These are phyloP conservation scores for Protobothrops mucrosquamatus DNA, from an alignment of 2,113 vertebrate genomes.

Conservation along the genomic window DNA sequence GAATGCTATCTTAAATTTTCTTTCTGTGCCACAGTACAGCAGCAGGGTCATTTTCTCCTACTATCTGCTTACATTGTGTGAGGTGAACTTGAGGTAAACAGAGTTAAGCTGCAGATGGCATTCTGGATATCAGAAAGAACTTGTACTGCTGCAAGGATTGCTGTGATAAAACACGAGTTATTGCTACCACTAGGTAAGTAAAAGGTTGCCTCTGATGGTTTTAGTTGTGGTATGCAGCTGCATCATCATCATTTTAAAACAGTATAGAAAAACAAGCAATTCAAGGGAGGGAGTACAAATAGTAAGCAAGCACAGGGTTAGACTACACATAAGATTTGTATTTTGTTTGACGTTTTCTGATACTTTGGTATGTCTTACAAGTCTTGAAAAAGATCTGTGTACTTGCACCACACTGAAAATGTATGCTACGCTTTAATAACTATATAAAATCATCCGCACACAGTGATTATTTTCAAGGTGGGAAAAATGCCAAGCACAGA, in stretches of 20 bases:
- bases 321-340: not conserved
- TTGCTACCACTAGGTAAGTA: not conserved
- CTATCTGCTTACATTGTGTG: not conserved
- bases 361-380: not conserved
- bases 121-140: not conserved
- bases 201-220: not conserved
- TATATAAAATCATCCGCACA: not conserved
- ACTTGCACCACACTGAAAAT: not conserved
- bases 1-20: not conserved
- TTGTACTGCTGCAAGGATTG: not conserved
- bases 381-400: not conserved
- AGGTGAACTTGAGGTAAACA: not conserved
- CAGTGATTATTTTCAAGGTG: not conserved
- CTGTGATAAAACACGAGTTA: not conserved
- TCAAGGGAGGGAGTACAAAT: not conserved
- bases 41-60: not conserved
- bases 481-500: not conserved
- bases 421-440: not conserved
- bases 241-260: not conserved
- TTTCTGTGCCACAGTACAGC: not conserved
- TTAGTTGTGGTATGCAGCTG: not conserved
- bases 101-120: not conserved
- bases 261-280: not conserved
- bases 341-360: not conserved
- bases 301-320: not conserved